Evolutionary conservation across 2,888 invertebrate species (phyloP), one percentile per base, ranked within the genome.

Genomic region (Leptinotarsa peninsularis): DNA sequence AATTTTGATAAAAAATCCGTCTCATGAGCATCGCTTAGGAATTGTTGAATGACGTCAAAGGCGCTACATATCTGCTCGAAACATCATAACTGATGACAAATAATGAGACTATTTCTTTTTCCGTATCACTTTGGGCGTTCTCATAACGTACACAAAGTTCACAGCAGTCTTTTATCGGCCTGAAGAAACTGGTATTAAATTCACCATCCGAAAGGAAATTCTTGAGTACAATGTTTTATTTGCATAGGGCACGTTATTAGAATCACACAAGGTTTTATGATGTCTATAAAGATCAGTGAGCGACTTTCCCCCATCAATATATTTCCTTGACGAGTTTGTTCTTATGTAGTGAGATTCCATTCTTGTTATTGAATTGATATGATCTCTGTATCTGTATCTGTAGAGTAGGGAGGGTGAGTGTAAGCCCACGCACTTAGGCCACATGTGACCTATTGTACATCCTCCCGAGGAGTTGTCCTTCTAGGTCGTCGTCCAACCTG

Each of bases 391-490:
- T 43, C 21, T 21, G 21, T 21, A 21, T 21, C 21, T 21, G 21
- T 21, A 21, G 21, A 21, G 21, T 21, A 21, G 21, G 21, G 21
- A 21, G 21, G 1, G 21, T 21, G 21, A 21, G 21, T 21, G 21
- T 21, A 21, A 21, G 21, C 21, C 21, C 21, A 84, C 49, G 49
- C 80, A 77, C 21, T 79, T 75, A 27, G 83, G 58, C 66, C 79
- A 79, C 74, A 80, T 82, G 21, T 80, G 79, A 18, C 81, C 81
- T 4, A 81, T 80, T 71, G 82, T 83, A 56, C 67, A 82, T 70
- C 81, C 76, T 21, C 67, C 49, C 27, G 67, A 52, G 18, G 67
- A 71, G 43, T 75, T 71, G 15, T 23, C 49, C 15, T 67, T n/a
- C 17, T 68, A 52, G 21, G 71, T 71, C 60, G 71, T 71, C 15